A percentile compares a stretch with the other conserved stretches of the same genome.
These are phyloP conservation scores for Drosophila tsacasi DNA, from an alignment of 1,140 invertebrate species.

Conservation along the genomic window DNA sequence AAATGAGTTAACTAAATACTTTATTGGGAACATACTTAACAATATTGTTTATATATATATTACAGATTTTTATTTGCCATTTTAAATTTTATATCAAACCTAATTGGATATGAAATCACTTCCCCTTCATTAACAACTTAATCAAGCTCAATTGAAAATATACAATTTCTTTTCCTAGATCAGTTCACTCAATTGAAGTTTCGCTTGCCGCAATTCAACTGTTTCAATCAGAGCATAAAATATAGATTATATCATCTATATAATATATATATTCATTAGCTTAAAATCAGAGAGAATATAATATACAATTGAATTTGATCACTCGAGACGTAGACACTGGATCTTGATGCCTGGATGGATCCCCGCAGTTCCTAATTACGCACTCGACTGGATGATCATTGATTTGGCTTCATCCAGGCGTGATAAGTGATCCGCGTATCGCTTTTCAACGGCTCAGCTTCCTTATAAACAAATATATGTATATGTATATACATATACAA, in stretches of 20 bases:
- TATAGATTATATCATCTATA: background rate
- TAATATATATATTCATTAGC: background rate
- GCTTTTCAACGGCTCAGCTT: constrained; percentile 11
- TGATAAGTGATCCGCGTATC: constrained; percentile 16
- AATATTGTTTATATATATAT: background rate
- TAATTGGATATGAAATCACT: constrained; percentile 1
- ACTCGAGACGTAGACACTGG: background rate
- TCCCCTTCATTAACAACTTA: constrained; percentile 6
- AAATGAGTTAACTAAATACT: background rate
- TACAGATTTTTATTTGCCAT: background rate
- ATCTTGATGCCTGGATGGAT: constrained; percentile 2
- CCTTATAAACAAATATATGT: constrained; percentile 3
- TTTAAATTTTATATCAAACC: background rate
- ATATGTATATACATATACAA: background rate
- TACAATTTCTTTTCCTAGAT: constrained; percentile 11
- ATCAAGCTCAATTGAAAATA: constrained; percentile 7
- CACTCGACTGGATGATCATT: constrained; percentile 25
- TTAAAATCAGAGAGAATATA: background rate
- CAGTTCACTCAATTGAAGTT: background rate
- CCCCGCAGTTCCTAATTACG: constrained; percentile 19
- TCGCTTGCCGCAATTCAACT: background rate
- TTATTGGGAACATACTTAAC: background rate
- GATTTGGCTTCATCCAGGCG: constrained; percentile 15
- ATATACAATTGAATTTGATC: background rate
- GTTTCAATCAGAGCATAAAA: constrained; percentile 2